phyloP scores from a whole-genome alignment of 2,113 vertebrate species.

The Brachyhypopomus occidentalis region DNA sequence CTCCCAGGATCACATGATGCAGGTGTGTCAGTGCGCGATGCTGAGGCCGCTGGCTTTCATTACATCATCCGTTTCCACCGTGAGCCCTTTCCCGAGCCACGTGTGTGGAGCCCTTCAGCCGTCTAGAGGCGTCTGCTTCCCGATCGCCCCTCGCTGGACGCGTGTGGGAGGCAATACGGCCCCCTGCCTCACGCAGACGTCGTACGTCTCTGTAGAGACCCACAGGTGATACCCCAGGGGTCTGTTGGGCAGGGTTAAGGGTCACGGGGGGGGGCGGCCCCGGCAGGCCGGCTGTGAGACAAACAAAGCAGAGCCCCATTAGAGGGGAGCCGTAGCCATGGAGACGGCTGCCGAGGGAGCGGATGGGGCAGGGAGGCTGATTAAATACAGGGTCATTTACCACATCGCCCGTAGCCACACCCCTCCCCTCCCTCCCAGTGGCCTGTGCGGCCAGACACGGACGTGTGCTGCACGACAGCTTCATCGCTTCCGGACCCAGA shows the following conservation, averaged over 20 bases:
- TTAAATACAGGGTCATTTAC: constrained; percentile 15
- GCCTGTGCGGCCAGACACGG: not conserved
- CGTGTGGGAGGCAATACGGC: no score
- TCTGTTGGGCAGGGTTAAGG: not conserved
- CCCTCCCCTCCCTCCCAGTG: not conserved
- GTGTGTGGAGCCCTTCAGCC: no score
- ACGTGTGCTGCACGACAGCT: not conserved
- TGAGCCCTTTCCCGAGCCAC: no score
- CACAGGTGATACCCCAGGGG: not conserved
- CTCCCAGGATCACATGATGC: not conserved
- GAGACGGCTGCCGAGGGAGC: constrained; percentile 36
- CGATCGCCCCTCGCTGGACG: no score
- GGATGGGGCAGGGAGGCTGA: constrained; percentile 25
- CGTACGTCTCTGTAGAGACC: not conserved
- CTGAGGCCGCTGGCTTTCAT: no score
- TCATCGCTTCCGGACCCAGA: not conserved
- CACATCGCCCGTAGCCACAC: not conserved
- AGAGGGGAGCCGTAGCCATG: constrained; percentile 44
- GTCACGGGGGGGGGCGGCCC: not conserved
- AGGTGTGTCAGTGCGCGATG: not conserved
- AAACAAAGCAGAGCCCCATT: constrained; percentile 9
- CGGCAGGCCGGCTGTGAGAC: constrained; percentile 20
- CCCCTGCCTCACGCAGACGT: not conserved
- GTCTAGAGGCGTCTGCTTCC: no score
- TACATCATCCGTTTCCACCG: no score